Evolutionary conservation across 2,888 invertebrate species (phyloP).

Genomic region (Nemotelus pantherinus): DNA sequence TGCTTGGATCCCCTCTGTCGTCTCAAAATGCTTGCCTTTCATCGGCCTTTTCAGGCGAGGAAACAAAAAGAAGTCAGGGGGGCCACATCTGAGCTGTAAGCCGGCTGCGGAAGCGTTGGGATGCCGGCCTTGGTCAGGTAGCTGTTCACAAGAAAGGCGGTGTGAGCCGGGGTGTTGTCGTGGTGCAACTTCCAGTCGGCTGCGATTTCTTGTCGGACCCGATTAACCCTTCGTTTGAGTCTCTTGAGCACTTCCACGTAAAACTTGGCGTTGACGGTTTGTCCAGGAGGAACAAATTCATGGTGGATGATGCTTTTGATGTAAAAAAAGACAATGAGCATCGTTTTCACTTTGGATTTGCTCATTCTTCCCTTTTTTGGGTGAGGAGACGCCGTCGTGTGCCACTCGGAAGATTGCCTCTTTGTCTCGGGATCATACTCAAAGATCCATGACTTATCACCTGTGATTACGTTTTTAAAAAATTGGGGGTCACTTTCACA

Average conservation of each 20-base stretch:
- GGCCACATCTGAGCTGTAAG: slow-evolving; percentile 10
- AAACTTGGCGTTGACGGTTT: slow-evolving; percentile 21
- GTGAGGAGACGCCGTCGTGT: slow-evolving; percentile 9
- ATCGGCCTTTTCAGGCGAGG: slow-evolving; percentile 19
- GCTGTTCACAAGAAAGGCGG: slow-evolving; percentile 21
- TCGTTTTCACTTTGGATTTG: slow-evolving; percentile 22
- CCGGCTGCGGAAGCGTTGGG: slow-evolving; percentile 23
- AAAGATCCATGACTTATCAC: slow-evolving; percentile 13
- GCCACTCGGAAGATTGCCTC: slow-evolving; percentile 24
- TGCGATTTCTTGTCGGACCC: slow-evolving; percentile 20
- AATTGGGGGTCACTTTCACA: slow-evolving; percentile 21
- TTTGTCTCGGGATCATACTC: slow-evolving; percentile 28
- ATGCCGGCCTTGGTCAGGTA: slow-evolving; percentile 24
- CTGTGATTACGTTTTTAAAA: slow-evolving; percentile 17
- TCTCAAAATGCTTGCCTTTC: slow-evolving; percentile 28
- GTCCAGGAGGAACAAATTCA: slow-evolving; percentile 26
- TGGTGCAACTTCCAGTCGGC: slow-evolving; percentile 13
- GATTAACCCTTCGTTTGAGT: slow-evolving; percentile 22
- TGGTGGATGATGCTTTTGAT: slow-evolving; percentile 15
- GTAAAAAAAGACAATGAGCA: slow-evolving; percentile 22
- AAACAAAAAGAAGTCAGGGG: slow-evolving; percentile 22
- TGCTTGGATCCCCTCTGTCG: slow-evolving; percentile 30
- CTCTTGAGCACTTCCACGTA: slow-evolving; percentile 24
- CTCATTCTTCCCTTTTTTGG: slow-evolving; percentile 26
- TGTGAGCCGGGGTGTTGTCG: slow-evolving; percentile 28